Evolutionary conservation across 2,113 vertebrate genomes (phyloP), one percentile per base, ranked within the genome.

Genomic region (Elanoides forficatus): DNA sequence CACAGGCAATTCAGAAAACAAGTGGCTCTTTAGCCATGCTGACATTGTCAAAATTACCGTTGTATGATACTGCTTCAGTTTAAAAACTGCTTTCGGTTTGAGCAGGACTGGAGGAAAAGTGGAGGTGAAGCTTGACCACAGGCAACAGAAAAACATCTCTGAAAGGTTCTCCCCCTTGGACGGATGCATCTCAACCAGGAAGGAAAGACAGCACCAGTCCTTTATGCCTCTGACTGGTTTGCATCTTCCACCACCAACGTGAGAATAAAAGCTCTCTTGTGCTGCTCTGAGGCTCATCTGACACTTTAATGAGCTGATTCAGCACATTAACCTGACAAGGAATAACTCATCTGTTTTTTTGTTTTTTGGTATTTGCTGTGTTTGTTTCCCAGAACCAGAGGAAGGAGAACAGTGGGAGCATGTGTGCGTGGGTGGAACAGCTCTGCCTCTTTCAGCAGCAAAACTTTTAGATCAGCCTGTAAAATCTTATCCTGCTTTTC

Each of bases 401-500:
- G 8, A 93, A 86, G 50, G 30, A 72, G 82, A 86, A 62, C 30
- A 73, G 58, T 12, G 23, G 52, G 73, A 81, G 34, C 66, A 60
- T 0, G 0, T 36, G 52, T n/a, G 60, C 0, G 19, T 43, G 48
- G 78, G 84, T 87, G 43, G 73, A 91, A 91, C 30, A 85, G 66
- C 40, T 89, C 43, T 79, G 60, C 20, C 18, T 94, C 80, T 74
- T 81, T 40, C 76, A 89, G 84, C 43, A 95, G 65, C 76, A 71
- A 73, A 59, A 43, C 59, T 79, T 91, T 91, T 52, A 78, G 38
- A 92, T 48, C 56, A 82, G 56, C 15, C 70, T 84, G 13, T 72
- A 91, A 93, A 93, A 93, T 72, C 48, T 85, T 62, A 81, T 7
- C 42, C 63, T 74, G 63, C 13, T 92, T 95, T 94, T 93, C 76